Evolutionary conservation across 2,797 vertebrate species (phyloP).

Genomic region (Notolepis coatsorum): DNA sequence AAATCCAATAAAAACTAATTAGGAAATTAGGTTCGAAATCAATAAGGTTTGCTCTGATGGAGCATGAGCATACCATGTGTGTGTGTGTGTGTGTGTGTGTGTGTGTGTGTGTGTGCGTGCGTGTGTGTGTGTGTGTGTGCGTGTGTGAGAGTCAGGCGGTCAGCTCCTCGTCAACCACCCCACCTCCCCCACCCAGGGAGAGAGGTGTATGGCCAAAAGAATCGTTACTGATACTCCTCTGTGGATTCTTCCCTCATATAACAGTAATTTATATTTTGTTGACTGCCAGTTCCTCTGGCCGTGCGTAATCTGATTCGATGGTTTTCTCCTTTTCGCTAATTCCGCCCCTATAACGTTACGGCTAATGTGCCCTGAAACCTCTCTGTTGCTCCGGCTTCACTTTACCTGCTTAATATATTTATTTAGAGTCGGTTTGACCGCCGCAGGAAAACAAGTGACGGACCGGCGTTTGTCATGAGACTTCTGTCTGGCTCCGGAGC

Average conservation of each 20-base stretch:
- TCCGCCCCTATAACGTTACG: constrained; percentile 78
- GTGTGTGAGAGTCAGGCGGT: constrained; percentile 44
- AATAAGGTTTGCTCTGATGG: constrained; percentile 81
- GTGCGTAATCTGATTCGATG: constrained; percentile 76
- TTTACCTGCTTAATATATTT: constrained; percentile 76
- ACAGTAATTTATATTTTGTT: constrained; percentile 84
- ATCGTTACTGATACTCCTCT: constrained; percentile 83
- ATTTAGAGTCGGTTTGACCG: constrained; percentile 67
- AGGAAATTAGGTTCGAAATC: constrained; percentile 84
- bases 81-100: constrained; percentile 21
- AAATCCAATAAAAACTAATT: constrained; percentile 91
- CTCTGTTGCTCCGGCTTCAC: constrained; percentile 72
- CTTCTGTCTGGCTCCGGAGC: constrained; percentile 30
- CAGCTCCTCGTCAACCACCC: constrained; percentile 63
- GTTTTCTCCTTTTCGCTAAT: constrained; percentile 78
- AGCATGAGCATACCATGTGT: constrained; percentile 58
- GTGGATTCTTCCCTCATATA: constrained; percentile 75
- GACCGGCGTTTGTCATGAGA: constrained; percentile 54
- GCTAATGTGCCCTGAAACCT: constrained; percentile 80
- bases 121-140: constrained; percentile 7
- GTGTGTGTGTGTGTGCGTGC: constrained; percentile 15
- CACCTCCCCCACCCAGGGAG: constrained; percentile 65
- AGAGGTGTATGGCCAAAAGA: constrained; percentile 78
- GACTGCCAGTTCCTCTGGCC: constrained; percentile 70
- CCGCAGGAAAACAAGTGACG: constrained; percentile 73